phyloP scores from a whole-genome alignment of 2,888 invertebrate genomes.

The Papilio elwesi region DNA sequence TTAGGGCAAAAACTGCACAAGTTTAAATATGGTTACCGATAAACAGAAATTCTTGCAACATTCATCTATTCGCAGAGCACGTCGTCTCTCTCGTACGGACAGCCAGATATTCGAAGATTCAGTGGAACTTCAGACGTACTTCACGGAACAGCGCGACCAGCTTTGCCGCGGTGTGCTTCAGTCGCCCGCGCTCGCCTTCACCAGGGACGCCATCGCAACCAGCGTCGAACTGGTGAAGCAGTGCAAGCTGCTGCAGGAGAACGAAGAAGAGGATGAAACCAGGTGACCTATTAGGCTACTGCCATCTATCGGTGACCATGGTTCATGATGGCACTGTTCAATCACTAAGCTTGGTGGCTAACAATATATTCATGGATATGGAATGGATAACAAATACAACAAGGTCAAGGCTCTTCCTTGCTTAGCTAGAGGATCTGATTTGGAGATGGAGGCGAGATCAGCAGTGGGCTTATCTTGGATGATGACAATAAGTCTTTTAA shows the following conservation, averaged over 20 bases:
- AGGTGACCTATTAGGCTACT: conserved; percentile 65
- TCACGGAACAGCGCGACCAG: conserved; percentile 89
- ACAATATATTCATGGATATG: too few species aligned
- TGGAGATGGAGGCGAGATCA: too few species aligned
- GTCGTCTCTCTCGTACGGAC: conserved; percentile 94
- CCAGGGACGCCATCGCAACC: conserved; percentile 88
- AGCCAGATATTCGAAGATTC: conserved; percentile 98
- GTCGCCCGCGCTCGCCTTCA: conserved; percentile 94
- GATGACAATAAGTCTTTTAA: too few species aligned
- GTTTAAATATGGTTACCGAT: too few species aligned
- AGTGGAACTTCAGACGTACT: conserved; percentile 95
- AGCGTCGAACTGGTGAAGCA: conserved; percentile 90
- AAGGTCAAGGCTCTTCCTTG: too few species aligned
- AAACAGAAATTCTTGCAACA: too few species aligned
- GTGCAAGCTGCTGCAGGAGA: conserved; percentile 90
- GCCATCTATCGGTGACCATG: neutral
- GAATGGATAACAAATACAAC: too few species aligned
- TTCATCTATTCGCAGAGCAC: conserved; percentile 83
- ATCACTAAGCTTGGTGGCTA: too few species aligned
- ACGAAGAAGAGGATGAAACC: conserved; percentile 90
- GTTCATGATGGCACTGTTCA: too few species aligned
- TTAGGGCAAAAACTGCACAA: too few species aligned
- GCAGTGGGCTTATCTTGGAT: too few species aligned
- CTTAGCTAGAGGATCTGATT: too few species aligned
- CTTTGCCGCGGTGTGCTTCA: conserved; percentile 91